Base-by-base conservation (phyloP, 1,140 invertebrate species). In the Vollenhovia emeryi region DNA sequence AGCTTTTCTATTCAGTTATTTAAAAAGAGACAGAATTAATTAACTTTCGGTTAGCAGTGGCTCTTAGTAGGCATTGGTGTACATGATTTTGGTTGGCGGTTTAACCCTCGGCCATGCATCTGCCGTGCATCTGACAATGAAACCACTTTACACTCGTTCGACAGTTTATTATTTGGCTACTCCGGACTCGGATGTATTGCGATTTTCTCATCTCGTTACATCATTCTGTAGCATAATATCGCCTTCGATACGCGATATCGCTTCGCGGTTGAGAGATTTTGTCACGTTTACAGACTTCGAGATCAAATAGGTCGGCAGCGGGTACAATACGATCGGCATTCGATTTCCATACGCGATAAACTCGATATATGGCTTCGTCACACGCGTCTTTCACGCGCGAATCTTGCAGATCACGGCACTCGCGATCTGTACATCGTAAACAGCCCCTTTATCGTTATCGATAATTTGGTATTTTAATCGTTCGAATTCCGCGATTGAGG, bases 231-330 rank as follows among this genome's bases (percentile, higher is more conserved):
- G n/a, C 24, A n/a, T 1, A n/a, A 66, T 79, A 78, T 6, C 43
- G 11, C 21, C 48, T 24, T 50, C 30, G 60, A 79, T 52, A 78
- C 9, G 1, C 5, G 76, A 79, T 27, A 79, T 3, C 15, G 21
- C 9, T 64, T 36, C 2, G 2, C 4, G 8, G 9, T 40, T 55
- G 24, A 79, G 33, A 79, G 33, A 52, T 40, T n/a, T 68, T 50
- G 60, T 78, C 43, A 64, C 75, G 59, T 79, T 66, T 79, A 68
- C 45, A 40, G 24, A n/a, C 9, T 79, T 52, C 50, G 45, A n/a
- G n/a, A 55, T 68, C 15, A 21, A 43, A 66, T 24, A 79, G 21
- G 30, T 52, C 30, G 33, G 59, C 8, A 79, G 30, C n/a, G 0
- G 2, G 40, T 3, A 68, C 33, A 21, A n/a, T n/a, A n/a, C 13